Conservation (phyloP, 2,888 invertebrate genomes). For the Poecilobothrus nobilitatus region DNA sequence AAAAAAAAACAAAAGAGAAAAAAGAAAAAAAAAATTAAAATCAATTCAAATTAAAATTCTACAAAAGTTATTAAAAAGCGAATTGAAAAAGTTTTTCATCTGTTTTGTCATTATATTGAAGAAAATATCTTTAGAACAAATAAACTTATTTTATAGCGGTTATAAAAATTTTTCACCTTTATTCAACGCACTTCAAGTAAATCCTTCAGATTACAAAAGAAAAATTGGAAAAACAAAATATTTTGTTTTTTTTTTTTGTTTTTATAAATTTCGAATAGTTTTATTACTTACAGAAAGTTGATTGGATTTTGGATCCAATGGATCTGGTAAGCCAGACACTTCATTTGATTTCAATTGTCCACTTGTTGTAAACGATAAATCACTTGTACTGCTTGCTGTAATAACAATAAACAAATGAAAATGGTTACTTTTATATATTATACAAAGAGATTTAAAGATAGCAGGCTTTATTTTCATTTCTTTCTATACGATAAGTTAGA, state of each 20-base stretch:
- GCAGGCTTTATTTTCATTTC: no score
- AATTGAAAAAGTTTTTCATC: background rate
- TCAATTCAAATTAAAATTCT: slow-evolving; percentile 4
- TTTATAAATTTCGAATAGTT: slow-evolving; percentile 4
- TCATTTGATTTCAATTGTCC: slow-evolving; percentile 45
- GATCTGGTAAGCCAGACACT: slow-evolving; percentile 48
- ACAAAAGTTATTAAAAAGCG: slow-evolving; percentile 9
- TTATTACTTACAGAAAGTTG: slow-evolving; percentile 21
- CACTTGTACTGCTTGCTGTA: slow-evolving; percentile 69
- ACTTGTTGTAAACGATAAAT: slow-evolving; percentile 59
- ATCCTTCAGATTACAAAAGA: background rate
- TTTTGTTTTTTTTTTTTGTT: no score
- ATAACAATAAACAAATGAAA: slow-evolving; percentile 15
- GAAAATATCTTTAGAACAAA: no score
- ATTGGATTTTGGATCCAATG: slow-evolving; percentile 39
- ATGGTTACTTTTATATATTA: background rate
- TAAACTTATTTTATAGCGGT: no score
- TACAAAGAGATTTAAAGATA: no score
- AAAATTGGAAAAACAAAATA: background rate
- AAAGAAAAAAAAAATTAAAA: slow-evolving; percentile 14
- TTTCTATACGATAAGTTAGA: no score
- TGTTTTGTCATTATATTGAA: no score
- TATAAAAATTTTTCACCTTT: no score
- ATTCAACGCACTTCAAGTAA: no score
- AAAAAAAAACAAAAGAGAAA: slow-evolving; percentile 7